Conservation (phyloP, 2,797 vertebrate species). For the Diceros bicornis region DNA sequence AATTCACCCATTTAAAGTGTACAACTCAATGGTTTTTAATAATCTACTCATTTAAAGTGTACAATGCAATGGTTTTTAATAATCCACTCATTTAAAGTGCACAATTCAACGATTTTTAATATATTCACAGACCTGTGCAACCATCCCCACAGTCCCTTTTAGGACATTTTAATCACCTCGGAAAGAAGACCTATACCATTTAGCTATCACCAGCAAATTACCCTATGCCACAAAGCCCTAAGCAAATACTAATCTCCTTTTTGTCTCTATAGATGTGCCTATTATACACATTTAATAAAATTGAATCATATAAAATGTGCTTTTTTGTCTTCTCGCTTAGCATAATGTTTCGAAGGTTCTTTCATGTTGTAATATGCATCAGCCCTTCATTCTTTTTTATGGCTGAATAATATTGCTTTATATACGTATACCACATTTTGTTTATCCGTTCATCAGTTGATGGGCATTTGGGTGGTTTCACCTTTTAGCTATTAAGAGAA, state of each 20-base stretch:
- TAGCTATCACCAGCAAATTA: background rate
- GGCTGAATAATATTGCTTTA: background rate
- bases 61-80: background rate
- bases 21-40: background rate
- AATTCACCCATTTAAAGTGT: background rate
- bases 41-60: background rate
- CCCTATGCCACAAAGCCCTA: background rate
- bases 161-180: background rate
- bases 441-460: background rate
- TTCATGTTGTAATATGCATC: background rate
- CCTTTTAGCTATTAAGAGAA: background rate
- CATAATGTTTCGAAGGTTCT: background rate
- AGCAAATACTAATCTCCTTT: background rate
- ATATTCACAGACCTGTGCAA: background rate
- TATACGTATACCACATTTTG: background rate
- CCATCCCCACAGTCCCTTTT: background rate
- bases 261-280: background rate
- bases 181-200: background rate
- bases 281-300: background rate
- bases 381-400: background rate
- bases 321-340: background rate
- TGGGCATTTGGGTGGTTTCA: background rate
- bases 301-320: background rate
- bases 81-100: background rate
- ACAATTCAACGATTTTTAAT: background rate